Evolutionary conservation across 2,113 vertebrate species (phyloP).

Genomic region (Mesocricetus auratus): DNA sequence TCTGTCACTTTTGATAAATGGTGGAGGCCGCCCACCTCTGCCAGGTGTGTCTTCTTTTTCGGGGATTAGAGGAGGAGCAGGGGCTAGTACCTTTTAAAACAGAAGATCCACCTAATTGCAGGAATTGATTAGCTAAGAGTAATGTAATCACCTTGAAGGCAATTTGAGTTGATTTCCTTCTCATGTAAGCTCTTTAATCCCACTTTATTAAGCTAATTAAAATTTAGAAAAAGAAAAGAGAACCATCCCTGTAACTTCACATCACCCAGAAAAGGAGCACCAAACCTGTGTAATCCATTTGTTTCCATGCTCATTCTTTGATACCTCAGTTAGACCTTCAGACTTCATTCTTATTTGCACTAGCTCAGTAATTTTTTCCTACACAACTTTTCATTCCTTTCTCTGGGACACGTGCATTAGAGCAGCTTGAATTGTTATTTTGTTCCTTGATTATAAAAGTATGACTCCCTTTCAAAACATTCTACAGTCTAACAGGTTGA

Average conservation of each 20-base stretch:
- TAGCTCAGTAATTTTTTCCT: conserved; percentile 10
- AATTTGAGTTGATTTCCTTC: conserved; percentile 63
- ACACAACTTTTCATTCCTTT: background rate
- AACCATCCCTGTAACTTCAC: background rate
- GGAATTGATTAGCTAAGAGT: conserved; percentile 47
- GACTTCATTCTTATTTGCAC: background rate
- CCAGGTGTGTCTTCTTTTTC: conserved; percentile 71
- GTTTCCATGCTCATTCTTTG: background rate
- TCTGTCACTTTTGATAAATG: conserved; percentile 43
- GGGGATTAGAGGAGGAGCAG: background rate
- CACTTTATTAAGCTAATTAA: conserved; percentile 56
- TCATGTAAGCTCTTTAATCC: conserved; percentile 52
- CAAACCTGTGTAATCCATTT: background rate
- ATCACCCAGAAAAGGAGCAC: background rate
- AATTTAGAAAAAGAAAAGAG: conserved; percentile 17
- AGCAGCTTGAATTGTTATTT: conserved; percentile 23
- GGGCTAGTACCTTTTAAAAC: conserved; percentile 53
- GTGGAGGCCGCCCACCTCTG: conserved; percentile 8
- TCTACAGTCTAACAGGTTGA: conserved; percentile 42
- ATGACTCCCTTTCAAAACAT: background rate
- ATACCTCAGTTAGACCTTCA: background rate
- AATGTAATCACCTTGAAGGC: conserved; percentile 46
- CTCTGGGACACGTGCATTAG: background rate
- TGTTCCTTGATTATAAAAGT: conserved; percentile 24
- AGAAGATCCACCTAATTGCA: conserved; percentile 51